Percentiles rank a stretch among this genome's conserved stretches.
Evolutionary conservation across 2,113 vertebrate species (phyloP).

Genomic region (Prochilodus magdalenae): DNA sequence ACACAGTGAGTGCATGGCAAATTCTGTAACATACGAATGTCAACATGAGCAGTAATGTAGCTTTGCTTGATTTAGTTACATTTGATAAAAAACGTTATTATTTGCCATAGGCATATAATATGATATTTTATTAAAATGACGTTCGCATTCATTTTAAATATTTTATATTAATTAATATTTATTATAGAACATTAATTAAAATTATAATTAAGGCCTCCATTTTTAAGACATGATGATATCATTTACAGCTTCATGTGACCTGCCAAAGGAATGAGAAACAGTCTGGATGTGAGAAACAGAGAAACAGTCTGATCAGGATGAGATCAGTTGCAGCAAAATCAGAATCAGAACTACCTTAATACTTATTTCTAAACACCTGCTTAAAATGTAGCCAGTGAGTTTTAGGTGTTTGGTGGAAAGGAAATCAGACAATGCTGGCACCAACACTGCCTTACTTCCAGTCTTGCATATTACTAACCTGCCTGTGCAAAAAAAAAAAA

Average conservation of each 20-base stretch:
- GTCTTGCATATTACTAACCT: background rate
- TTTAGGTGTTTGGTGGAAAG: background rate
- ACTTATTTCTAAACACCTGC: background rate
- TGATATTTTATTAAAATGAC: background rate
- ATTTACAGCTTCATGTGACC: background rate
- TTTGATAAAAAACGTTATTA: no score
- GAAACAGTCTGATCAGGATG: background rate
- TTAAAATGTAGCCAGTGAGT: background rate
- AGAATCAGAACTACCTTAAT: background rate
- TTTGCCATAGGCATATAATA: background rate
- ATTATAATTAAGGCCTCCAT: background rate
- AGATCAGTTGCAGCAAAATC: background rate
- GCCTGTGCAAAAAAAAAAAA: constrained; percentile 26
- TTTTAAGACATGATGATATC: background rate
- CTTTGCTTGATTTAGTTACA: background rate
- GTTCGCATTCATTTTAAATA: no score
- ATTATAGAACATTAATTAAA: background rate
- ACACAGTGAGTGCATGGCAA: background rate
- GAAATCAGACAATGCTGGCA: background rate
- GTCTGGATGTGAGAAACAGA: background rate
- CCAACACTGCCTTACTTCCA: background rate
- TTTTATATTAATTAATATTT: no score
- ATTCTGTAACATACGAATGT: background rate
- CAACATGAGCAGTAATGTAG: background rate
- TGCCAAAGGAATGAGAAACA: background rate